Base-by-base conservation (phyloP, 2,797 vertebrate species). In the Anabacerthia variegaticeps region DNA sequence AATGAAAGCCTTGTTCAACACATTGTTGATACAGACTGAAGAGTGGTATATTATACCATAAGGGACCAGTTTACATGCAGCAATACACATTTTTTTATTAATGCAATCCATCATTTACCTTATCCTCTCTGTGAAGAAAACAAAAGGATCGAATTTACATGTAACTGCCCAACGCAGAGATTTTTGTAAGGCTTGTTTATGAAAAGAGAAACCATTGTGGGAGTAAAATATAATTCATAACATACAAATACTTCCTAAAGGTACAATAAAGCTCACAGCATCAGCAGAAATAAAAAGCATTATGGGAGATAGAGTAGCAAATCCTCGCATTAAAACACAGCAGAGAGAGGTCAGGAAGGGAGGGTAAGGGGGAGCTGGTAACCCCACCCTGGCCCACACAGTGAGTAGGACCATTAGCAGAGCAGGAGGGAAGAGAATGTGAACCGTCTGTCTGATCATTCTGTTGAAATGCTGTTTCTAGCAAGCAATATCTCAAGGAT, bases 1-100 rank as follows among this genome's bases (percentile, higher is more conserved):
- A 95, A 96, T 96, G 90, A 96, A 85, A 49, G 69, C 68, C 89
- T 92, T 95, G 88, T 96, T 97, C 94, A 95, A 95, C 24, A 65
- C 27, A 68, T 62, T 94, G 93, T 96, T 96, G 94, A 91, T 91
- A 89, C 34, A 96, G 85, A 66, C 88, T 80, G 88, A 94, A 91
- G 36, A 92, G 73, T 93, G 63, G 89, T 63, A 74, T 86, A 92
- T 87, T 94, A 88, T 52, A 76, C 62, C 95, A 85, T 79, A 72
- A 87, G 93, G 66, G 88, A 80, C 85, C 32, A 37, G 77, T 84
- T 91, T 73, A 86, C 63, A 90, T 92, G 61, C 30, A 58, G 75
- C 34, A 90, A 41, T 67, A 51, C 48, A 52, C 59, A 36, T 56
- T 68, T 88, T 80, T 71, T 94, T 92, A 82, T 93, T 93, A 95